Evolutionary conservation across 1,140 invertebrate species (phyloP), one percentile per base, ranked within the genome.

Genomic region (Saccostrea echinata): DNA sequence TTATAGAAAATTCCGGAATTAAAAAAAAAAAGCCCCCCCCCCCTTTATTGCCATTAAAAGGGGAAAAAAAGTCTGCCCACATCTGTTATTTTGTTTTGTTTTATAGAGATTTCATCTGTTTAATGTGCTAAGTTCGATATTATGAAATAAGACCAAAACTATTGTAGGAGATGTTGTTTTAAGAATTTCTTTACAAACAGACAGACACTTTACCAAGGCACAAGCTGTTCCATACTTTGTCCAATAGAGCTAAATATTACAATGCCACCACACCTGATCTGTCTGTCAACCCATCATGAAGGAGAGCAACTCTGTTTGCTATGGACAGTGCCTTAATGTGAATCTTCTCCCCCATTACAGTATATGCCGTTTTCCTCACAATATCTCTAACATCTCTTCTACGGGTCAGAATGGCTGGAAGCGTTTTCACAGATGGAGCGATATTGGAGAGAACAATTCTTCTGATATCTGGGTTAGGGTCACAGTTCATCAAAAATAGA

Each of bases 401-500:
- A 21, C 97, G 96, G 90, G 96, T 96, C 61, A 98, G 92, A 57
- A 97, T 96, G 87, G 96, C 96, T 0, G 96, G 95, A 1, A 97
- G 94, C 11, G 97, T 97, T 13, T 96, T 95, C 0, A 89, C 93
- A 86, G 96, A 97, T 16, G 97, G 96, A 0, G 96, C 97, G 93
- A 97, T 96, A 82, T 96, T 96, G 82, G 96, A 96, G 3, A 97
- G 95, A 80, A 97, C 96, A 18, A 96, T 96, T 90, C 96, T 95
- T 86, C 97, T 95, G 11, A 98, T 97, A 84, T 96, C 96, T 86
- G 96, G 94, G 91, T 96, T 97, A 1, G 97, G 97, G 95, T 98
- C 98, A 91, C 96, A 96, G 30, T 95, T 95, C 92, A 98, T 95
- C 88, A 98, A 97, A 93, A 96, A 97, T n/a, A 97, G 93, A 92